These are phyloP conservation scores for Limnothrissa miodon DNA, from an alignment of 2,113 vertebrate species.

Conservation along the genomic window DNA sequence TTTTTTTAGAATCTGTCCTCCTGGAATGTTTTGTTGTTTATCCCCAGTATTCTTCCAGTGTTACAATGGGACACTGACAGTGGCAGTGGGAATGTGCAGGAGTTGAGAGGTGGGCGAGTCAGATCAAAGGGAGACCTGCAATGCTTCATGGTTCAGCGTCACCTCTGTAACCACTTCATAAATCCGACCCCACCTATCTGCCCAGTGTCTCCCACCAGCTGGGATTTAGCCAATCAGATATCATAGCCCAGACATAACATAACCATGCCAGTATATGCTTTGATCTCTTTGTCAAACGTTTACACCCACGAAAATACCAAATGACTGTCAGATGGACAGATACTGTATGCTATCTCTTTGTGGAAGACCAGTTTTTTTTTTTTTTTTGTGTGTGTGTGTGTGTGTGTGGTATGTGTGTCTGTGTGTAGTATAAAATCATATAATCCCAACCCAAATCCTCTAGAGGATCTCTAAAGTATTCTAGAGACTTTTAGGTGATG, in stretches of 20 bases:
- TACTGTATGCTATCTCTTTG: conserved; percentile 35
- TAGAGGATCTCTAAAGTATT: neutral
- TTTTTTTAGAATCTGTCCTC: neutral
- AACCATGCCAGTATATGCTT: neutral
- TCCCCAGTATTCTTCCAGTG: neutral
- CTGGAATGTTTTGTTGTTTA: neutral
- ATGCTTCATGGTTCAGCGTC: conserved; percentile 12
- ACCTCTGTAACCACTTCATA: conserved; percentile 27
- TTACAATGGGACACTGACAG: neutral
- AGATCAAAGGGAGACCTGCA: neutral
- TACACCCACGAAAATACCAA: neutral
- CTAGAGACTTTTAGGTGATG: neutral
- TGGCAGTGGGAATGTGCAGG: conserved; percentile 11
- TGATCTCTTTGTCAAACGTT: conserved; percentile 6
- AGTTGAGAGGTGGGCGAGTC: neutral
- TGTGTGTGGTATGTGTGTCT: conserved; percentile 16
- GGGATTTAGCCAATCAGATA: conserved; percentile 27
- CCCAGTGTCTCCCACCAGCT: conserved; percentile 27
- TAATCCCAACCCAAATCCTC: neutral
- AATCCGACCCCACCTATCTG: conserved; percentile 26
- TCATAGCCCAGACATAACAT: conserved; percentile 33
- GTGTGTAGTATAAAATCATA: neutral
- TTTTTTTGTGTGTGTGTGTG: conserved; percentile 21
- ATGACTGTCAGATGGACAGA: conserved; percentile 26
- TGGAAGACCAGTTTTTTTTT: conserved; percentile 6